These are phyloP conservation scores for Synergus itoensis DNA, from an alignment of 2,888 invertebrate species.

Conservation along the genomic window DNA sequence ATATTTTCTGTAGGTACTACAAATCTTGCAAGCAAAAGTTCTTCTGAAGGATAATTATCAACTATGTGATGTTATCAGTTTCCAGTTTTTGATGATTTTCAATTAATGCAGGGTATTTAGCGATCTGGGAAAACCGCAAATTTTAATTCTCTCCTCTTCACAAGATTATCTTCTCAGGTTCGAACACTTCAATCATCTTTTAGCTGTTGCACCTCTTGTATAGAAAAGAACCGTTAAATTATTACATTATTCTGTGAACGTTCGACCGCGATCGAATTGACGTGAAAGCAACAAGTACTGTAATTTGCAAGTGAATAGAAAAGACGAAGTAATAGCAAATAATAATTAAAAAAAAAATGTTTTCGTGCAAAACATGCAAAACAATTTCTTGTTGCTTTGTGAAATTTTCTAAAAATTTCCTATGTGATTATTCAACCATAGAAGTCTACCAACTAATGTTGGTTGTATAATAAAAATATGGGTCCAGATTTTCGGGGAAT, in stretches of 20 bases:
- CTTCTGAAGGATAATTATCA: too few relatives aligned
- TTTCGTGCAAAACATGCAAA: background rate
- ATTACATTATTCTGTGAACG: constrained; percentile 62
- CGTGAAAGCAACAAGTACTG: background rate
- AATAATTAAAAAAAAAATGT: background rate
- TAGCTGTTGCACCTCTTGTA: constrained; percentile 45
- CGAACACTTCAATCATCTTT: too few relatives aligned
- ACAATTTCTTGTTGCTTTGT: background rate
- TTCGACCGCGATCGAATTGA: constrained; percentile 58
- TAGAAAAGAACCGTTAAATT: constrained; percentile 68
- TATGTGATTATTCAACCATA: background rate
- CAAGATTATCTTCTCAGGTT: background rate
- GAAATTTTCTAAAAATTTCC: background rate
- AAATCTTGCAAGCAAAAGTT: too few relatives aligned
- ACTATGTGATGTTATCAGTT: too few relatives aligned
- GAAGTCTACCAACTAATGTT: background rate
- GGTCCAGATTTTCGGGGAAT: too few relatives aligned
- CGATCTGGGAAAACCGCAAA: background rate
- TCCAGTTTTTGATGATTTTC: too few relatives aligned
- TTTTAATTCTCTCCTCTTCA: constrained; percentile 6
- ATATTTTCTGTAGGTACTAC: too few relatives aligned
- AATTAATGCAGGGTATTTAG: too few relatives aligned
- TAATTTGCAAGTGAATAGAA: background rate
- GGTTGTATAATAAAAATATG: too few relatives aligned
- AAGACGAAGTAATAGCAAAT: background rate